Evolutionary conservation across 2,888 invertebrate species (phyloP), one percentile per base, ranked within the genome.

Genomic region (Galerucella nymphaeae): DNA sequence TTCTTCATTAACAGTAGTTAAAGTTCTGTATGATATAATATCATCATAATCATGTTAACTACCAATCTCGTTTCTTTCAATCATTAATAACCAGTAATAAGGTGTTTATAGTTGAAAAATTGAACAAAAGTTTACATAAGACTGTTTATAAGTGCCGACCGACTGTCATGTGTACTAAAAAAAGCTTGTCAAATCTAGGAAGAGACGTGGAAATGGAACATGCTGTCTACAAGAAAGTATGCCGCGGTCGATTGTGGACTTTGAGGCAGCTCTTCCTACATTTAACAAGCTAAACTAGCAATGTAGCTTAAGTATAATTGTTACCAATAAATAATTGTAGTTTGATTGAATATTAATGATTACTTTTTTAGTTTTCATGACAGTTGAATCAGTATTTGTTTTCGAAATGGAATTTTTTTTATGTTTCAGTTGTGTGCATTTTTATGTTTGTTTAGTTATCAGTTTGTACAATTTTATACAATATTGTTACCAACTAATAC

Each of bases 401-500:
- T 64, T 48, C 38, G 62, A 41, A n/a, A 38, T 9, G 30, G 14
- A 42, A 16, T 13, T n/a, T 42, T 42, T n/a, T 45, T 42, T 62
- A 45, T 18, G 41, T 18, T 62, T 50, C 23, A 23, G n/a, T 20
- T 53, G 20, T 50, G 23, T 13, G 23, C 14, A 30, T 48, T 64
- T 63, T 64, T 42, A 48, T 53, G 45, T 50, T 48, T 30, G 48
- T 57, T 18, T 9, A 45, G 14, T 45, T 45, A 45, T 45, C 42
- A 53, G 6, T 53, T 58, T 50, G 50, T 64, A 64, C 16, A 64
- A 23, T 64, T 64, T 42, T 18, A 30, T 50, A 6, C 30, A 53
- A 64, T 50, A 45, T 45, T 48, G 64, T 64, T 64, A 53, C 64
- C 64, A 50, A 64, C 64, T 64, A 64, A 64, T 23, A 50, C 18